Conservation (phyloP, 2,113 vertebrate genomes). For the Laticauda colubrina region DNA sequence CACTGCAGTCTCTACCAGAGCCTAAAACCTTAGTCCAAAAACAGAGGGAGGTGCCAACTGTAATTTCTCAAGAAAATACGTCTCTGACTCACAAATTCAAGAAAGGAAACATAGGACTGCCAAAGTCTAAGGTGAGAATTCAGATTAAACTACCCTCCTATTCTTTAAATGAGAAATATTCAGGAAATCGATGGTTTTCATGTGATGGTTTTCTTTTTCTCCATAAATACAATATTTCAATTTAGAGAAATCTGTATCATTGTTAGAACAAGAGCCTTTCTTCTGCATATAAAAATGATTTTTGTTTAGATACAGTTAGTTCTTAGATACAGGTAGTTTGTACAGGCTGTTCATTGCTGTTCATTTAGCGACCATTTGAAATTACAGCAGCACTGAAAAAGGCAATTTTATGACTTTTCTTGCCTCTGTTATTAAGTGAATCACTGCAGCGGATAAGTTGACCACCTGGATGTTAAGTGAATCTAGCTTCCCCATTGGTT, state of each 20-base stretch:
- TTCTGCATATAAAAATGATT: not conserved
- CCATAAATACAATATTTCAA: not conserved
- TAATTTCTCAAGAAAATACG: not conserved
- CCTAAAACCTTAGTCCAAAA: conserved; percentile 9
- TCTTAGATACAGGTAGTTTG: no score
- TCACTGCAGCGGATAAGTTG: no score
- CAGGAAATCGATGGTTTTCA: not conserved
- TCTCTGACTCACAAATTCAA: conserved; percentile 6
- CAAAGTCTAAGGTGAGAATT: conserved; percentile 18
- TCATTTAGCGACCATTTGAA: no score
- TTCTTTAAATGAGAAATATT: not conserved
- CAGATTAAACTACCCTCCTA: not conserved
- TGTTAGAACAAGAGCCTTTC: not conserved
- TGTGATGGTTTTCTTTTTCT: not conserved
- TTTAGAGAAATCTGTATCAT: not conserved
- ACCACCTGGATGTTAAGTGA: no score
- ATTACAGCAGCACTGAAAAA: no score
- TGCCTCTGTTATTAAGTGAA: no score
- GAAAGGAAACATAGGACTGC: conserved; percentile 2
- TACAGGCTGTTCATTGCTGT: no score
- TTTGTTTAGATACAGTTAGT: not conserved
- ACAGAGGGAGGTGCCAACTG: not conserved
- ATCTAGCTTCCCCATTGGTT: no score
- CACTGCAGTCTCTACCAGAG: conserved; percentile 8
- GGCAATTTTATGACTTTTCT: no score